Percentiles rank a stretch among this genome's conserved stretches.
Conservation (phyloP, 2,888 invertebrate genomes). For the Poecilobothrus nobilitatus region DNA sequence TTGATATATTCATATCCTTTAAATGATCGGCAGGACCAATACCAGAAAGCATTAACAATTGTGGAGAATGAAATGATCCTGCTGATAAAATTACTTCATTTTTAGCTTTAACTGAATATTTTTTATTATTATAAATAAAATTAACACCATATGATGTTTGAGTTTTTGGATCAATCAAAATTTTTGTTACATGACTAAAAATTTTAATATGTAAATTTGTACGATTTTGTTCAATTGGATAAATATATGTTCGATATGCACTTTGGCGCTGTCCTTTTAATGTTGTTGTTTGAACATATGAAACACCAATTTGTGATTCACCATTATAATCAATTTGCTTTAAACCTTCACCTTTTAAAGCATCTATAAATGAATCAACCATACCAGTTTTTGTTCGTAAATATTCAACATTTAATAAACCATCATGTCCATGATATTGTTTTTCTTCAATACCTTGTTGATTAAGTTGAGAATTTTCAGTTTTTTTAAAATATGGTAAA, state of each 20-base stretch:
- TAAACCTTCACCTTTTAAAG: conserved; percentile 54
- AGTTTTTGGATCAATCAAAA: conserved; percentile 53
- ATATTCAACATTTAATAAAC: conserved; percentile 52
- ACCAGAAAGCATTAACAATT: conserved; percentile 80
- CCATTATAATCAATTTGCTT: conserved; percentile 59
- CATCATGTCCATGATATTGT: conserved; percentile 50
- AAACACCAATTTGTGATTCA: conserved; percentile 52
- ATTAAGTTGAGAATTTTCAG: conserved; percentile 47
- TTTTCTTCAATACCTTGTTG: conserved; percentile 39
- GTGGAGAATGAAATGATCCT: conserved; percentile 78
- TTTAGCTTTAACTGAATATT: conserved; percentile 48
- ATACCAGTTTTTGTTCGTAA: conserved; percentile 47
- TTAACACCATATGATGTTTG: conserved; percentile 59
- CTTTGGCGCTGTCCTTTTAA: conserved; percentile 53
- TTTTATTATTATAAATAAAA: conserved; percentile 48
- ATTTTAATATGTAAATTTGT: conserved; percentile 58
- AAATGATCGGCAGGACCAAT: conserved; percentile 48
- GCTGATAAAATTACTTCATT: conserved; percentile 76
- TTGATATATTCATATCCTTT: conserved; percentile 46
- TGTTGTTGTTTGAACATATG: conserved; percentile 52
- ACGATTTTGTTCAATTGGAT: conserved; percentile 48
- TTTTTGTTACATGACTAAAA: conserved; percentile 52
- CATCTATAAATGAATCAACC: conserved; percentile 49
- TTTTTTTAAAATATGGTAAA: conserved; percentile 50
- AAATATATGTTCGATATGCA: conserved; percentile 53